These are phyloP conservation scores for Cheilosia variabilis DNA, from an alignment of 2,888 invertebrate species.

Conservation along the genomic window DNA sequence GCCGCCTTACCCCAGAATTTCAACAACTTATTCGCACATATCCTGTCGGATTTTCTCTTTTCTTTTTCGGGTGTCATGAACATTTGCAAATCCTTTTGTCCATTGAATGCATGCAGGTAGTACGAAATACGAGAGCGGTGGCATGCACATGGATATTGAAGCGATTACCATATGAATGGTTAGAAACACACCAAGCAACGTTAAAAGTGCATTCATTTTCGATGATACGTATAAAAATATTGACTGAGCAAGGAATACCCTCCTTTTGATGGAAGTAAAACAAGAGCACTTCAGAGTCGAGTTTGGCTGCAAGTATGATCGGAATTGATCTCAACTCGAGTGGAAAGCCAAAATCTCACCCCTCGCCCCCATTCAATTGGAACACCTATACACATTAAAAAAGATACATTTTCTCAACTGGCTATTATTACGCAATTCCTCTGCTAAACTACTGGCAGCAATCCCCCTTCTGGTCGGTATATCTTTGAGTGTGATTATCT, in stretches of 20 bases:
- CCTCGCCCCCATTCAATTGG: slow-evolving; percentile 3
- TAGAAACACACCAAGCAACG: slow-evolving; percentile 48
- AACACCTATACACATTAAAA: not conserved
- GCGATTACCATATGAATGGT: slow-evolving; percentile 69
- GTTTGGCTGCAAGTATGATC: not conserved
- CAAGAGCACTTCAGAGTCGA: not conserved
- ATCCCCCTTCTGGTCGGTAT: slow-evolving; percentile 11
- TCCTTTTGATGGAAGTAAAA: slow-evolving; percentile 3
- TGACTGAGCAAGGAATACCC: slow-evolving; percentile 19
- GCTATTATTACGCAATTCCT: slow-evolving; percentile 18
- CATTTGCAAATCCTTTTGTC: slow-evolving; percentile 67
- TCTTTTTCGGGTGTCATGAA: slow-evolving; percentile 47
- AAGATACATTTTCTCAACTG: slow-evolving; percentile 24
- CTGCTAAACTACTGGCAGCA: slow-evolving; percentile 1
- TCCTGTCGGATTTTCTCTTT: slow-evolving; percentile 45
- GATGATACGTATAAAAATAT: slow-evolving; percentile 40
- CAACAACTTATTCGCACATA: slow-evolving; percentile 72
- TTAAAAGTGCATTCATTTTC: slow-evolving; percentile 66
- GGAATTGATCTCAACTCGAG: not conserved
- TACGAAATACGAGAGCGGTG: slow-evolving; percentile 45
- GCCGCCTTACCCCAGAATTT: slow-evolving; percentile 35
- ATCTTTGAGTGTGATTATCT: slow-evolving; percentile 65
- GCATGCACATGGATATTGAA: slow-evolving; percentile 53
- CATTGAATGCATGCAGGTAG: slow-evolving; percentile 48
- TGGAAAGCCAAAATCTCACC: not conserved